These are phyloP conservation scores for Bombyx mandarina DNA, from an alignment of 1,140 invertebrate genomes.

Conservation along the genomic window DNA sequence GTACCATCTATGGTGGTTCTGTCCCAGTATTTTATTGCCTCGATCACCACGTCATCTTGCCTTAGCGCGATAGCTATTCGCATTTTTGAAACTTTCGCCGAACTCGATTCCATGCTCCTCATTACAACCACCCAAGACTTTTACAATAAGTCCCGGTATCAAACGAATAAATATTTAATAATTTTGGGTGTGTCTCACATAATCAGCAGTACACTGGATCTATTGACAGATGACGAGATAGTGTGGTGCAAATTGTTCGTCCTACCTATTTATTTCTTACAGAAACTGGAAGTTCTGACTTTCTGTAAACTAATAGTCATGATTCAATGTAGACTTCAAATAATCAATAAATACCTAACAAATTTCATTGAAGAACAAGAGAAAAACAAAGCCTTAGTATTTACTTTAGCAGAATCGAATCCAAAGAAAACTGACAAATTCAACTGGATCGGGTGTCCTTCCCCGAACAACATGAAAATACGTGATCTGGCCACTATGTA, in stretches of 20 bases:
- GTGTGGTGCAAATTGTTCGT: not conserved
- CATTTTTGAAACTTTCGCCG: constrained; percentile 23
- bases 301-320: constrained; percentile 35
- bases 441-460: constrained; percentile 26
- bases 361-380: constrained; percentile 23
- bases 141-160: constrained; percentile 21
- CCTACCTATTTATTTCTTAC: constrained; percentile 22
- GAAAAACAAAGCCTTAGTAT: constrained; percentile 11
- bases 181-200: constrained; percentile 8
- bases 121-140: constrained; percentile 19
- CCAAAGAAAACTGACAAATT: constrained; percentile 5
- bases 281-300: constrained; percentile 30
- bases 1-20: constrained; percentile 23
- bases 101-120: constrained; percentile 28
- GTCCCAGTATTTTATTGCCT: constrained; percentile 24
- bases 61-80: constrained; percentile 19
- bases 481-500: constrained; percentile 28
- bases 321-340: constrained; percentile 21
- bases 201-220: constrained; percentile 9
- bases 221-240: constrained; percentile 7
- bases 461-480: constrained; percentile 30
- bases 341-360: constrained; percentile 34
- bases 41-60: constrained; percentile 19
- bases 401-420: not conserved
- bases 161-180: constrained; percentile 13